phyloP scores from a whole-genome alignment of 2,888 invertebrate species.

The Nasonia oneida region DNA sequence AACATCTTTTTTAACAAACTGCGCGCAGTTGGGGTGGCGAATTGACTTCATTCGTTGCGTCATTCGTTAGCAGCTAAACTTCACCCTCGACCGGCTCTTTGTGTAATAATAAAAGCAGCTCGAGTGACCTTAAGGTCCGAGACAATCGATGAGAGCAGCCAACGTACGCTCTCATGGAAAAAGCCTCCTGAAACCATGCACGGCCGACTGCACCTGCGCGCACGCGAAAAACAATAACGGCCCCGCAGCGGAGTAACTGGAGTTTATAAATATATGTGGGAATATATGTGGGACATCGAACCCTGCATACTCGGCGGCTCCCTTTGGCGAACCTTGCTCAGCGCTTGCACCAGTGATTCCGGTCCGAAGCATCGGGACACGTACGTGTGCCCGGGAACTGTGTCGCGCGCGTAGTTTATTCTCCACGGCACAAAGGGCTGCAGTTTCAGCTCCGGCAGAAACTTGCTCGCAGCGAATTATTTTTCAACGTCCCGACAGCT shows the following conservation, averaged over 20 bases:
- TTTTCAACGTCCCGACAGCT: conserved; percentile 8
- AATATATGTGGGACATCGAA: conserved; percentile 66
- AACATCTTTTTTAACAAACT: not conserved
- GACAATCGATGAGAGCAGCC: not conserved
- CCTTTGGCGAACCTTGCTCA: conserved; percentile 54
- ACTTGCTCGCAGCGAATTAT: not conserved
- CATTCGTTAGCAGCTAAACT: no score
- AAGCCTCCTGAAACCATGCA: conserved; percentile 8
- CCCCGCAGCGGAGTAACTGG: not conserved
- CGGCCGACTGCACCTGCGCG: conserved; percentile 32
- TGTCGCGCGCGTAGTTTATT: not conserved
- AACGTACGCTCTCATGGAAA: not conserved
- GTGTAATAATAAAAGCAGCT: not conserved
- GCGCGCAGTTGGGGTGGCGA: no score
- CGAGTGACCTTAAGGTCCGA: not conserved
- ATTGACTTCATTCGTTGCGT: not conserved
- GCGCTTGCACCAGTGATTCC: conserved; percentile 42
- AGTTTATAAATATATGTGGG: conserved; percentile 64
- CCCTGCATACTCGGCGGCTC: conserved; percentile 33
- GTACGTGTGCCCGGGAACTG: not conserved
- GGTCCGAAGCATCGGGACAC: not conserved
- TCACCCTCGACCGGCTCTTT: not conserved
- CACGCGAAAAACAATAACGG: not conserved
- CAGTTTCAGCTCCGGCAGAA: not conserved
- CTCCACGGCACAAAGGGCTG: not conserved